These are phyloP conservation scores for Lophochroa leadbeateri DNA, from an alignment of 2,113 vertebrate genomes.

Conservation along the genomic window DNA sequence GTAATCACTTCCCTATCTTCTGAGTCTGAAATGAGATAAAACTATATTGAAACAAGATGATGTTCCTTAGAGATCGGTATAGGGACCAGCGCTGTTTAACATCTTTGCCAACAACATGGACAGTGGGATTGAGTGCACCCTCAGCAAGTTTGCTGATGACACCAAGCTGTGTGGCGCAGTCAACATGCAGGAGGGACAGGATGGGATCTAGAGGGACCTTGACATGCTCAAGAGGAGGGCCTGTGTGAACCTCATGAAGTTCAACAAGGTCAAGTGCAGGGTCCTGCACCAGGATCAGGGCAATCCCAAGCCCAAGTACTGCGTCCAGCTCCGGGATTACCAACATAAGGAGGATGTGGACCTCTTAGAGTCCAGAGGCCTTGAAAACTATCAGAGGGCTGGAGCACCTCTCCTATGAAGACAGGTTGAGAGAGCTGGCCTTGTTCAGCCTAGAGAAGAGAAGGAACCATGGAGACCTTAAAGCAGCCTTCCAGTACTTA, in stretches of 20 bases:
- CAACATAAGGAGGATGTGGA: neutral
- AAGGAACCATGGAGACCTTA: neutral
- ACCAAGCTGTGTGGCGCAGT: neutral
- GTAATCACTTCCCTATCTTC: neutral
- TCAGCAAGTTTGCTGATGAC: neutral
- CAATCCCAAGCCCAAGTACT: neutral
- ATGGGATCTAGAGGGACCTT: neutral
- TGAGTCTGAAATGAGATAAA: neutral
- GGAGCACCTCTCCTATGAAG: neutral
- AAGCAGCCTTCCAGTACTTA: neutral
- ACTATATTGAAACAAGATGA: neutral
- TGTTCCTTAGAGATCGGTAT: neutral
- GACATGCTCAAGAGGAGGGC: neutral
- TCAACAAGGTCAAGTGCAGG: neutral
- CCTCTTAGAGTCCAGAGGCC: neutral
- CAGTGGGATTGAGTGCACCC: neutral
- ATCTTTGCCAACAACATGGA: neutral
- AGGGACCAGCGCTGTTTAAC: neutral
- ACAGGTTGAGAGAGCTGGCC: neutral
- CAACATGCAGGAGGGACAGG: neutral
- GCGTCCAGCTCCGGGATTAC: neutral
- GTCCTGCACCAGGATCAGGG: neutral
- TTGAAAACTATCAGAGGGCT: neutral
- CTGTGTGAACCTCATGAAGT: neutral
- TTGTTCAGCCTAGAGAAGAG: neutral